phyloP scores from a whole-genome alignment of 2,888 invertebrate genomes.

The Pseudococcus jackbeardsleyi region DNA sequence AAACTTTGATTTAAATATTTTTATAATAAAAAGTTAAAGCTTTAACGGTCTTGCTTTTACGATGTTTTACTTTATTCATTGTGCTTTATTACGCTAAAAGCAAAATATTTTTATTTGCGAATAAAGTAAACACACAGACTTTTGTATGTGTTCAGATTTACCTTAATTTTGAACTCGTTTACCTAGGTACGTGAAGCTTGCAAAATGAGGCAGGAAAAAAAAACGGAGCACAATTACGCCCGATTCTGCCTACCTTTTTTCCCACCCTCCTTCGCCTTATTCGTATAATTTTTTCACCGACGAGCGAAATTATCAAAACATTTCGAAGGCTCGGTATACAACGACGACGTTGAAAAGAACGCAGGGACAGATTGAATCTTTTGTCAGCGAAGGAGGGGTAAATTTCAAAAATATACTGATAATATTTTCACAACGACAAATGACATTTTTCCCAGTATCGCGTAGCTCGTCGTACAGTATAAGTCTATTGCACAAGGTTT shows the following conservation, averaged over 20 bases:
- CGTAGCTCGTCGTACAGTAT: background rate
- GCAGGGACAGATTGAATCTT: background rate
- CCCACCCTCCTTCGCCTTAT: background rate
- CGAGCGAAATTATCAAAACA: background rate
- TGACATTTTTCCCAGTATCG: conserved; percentile 41
- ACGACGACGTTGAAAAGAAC: background rate
- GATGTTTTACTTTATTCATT: conserved; percentile 24
- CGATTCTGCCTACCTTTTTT: background rate
- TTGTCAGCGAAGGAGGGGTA: background rate
- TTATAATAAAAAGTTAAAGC: conserved; percentile 48
- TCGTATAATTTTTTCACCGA: background rate
- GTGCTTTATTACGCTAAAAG: conserved; percentile 47
- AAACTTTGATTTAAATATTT: conserved; percentile 55
- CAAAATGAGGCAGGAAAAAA: background rate
- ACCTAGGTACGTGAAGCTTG: background rate
- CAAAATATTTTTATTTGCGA: conserved; percentile 48
- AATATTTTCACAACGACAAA: conserved; percentile 47
- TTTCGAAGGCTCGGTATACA: background rate
- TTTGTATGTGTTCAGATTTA: conserved; percentile 7
- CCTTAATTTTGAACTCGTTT: background rate
- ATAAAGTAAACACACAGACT: conserved; percentile 31
- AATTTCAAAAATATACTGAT: conserved; percentile 26
- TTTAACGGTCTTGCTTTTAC: conserved; percentile 46
- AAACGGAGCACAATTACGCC: background rate
- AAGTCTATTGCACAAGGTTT: background rate